Base-by-base conservation (phyloP, 1,140 invertebrate species). In the Solenopsis invicta region DNA sequence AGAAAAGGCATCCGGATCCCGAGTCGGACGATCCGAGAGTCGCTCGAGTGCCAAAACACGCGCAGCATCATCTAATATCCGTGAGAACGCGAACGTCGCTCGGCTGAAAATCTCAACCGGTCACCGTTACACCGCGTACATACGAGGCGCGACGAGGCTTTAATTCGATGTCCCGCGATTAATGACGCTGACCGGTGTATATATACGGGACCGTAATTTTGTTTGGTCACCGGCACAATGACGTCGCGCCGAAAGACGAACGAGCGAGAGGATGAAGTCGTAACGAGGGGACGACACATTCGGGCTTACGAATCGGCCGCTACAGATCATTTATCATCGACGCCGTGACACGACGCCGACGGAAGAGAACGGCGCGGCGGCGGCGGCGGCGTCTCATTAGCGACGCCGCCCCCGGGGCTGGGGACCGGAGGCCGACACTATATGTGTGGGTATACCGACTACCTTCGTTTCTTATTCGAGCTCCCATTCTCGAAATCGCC, bases 401-500 rank as follows among this genome's bases (percentile, higher is more conserved):
- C 80, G 80, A 84, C 80, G 54, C 80, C 80, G 67, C 80, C 80
- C 29, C 29, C 29, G 29, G 29, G 1, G 67, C 29, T 2, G 29
- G 29, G 1, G 67, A n/a, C 54, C 69, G 41, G 80, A 18, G 45
- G 34, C 34, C 77, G 76, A n/a, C 41, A 37, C 8, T 34, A 34
- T 54, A 24, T 6, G 18, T 4, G 8, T 13, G 52, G 13, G 16
- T 29, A 1, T 37, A 80, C 29, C 48, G n/a, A 41, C 37, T 61
- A 21, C 76, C 24, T 9, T 37, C 37, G 16, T 29, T 45, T 41
- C 37, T 34, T 10, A 4, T 54, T 56, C 41, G 61, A 66, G 54
- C 59, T 67, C 5, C 61, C 88, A 88, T 75, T 84, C 85, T 85
- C 88, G 89, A 90, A 89, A 87, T 84, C 85, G 72, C 59, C 50